These are phyloP conservation scores for Nothocercus nigrocapillus DNA, from an alignment of 2,113 vertebrate genomes.

Conservation along the genomic window DNA sequence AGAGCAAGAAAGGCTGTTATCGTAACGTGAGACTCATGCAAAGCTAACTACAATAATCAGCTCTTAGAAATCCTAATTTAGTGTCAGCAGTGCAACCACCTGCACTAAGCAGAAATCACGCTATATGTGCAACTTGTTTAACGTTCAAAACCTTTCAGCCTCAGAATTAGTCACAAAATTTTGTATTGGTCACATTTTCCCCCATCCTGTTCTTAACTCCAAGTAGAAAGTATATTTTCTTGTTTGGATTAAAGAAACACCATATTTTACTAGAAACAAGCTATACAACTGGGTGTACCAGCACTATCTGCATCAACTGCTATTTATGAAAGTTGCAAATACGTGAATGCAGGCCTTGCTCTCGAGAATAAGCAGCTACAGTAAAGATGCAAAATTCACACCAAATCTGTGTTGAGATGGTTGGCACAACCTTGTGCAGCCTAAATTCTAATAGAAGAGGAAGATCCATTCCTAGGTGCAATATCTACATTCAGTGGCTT, in stretches of 20 bases:
- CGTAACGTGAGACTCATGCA: not conserved
- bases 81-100: not conserved
- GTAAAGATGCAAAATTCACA: not conserved
- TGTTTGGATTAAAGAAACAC: not conserved
- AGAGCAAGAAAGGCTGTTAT: not conserved
- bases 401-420: not conserved
- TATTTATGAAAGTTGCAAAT: not conserved
- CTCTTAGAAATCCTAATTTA: not conserved
- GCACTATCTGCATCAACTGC: not conserved
- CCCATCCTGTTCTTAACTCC: not conserved
- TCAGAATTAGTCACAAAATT: not conserved
- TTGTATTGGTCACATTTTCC: not conserved
- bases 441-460: not conserved
- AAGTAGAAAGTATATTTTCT: not conserved
- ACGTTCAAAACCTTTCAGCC: not conserved
- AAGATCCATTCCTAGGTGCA: not conserved
- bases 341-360: not conserved
- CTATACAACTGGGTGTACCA: not conserved
- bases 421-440: not conserved
- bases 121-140: not conserved
- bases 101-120: not conserved
- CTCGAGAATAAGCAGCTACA: not conserved
- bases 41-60: not conserved
- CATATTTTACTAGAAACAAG: not conserved
- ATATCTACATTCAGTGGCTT: not conserved